Conservation (phyloP, 2,888 invertebrate genomes). For the Carterocephalus palaemon region DNA sequence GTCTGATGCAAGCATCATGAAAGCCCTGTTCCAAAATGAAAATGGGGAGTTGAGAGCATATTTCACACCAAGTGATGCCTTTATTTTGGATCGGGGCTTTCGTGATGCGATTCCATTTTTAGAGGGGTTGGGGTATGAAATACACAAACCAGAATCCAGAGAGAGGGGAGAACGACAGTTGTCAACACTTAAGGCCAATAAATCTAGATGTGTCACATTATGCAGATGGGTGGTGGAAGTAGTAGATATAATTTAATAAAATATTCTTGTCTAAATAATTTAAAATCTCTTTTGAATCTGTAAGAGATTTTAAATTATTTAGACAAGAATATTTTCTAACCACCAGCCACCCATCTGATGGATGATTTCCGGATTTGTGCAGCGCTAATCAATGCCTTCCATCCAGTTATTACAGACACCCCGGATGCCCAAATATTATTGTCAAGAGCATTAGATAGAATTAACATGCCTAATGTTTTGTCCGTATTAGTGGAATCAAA, state of each 20-base stretch:
- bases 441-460: not conserved
- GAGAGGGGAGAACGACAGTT: not conserved
- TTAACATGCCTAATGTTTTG: not conserved
- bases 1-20: conserved; percentile 6
- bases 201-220: not conserved
- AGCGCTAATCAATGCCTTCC: conserved; percentile 25
- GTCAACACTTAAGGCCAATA: not conserved
- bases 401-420: conserved; percentile 3
- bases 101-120: not conserved
- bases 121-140: not conserved
- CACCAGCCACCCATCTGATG: not conserved
- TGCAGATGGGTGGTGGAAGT: not conserved
- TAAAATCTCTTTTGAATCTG: not conserved
- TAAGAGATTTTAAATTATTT: not conserved
- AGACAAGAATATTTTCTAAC: not conserved
- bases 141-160: not conserved
- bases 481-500: not conserved
- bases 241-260: not conserved
- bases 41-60: not conserved
- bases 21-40: not conserved
- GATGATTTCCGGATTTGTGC: conserved; percentile 25
- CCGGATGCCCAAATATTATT: not conserved
- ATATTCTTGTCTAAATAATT: not conserved
- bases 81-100: conserved; percentile 12
- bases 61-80: not conserved